Conservation (phyloP, 2,113 vertebrate species). For the Actinemys pallida region DNA sequence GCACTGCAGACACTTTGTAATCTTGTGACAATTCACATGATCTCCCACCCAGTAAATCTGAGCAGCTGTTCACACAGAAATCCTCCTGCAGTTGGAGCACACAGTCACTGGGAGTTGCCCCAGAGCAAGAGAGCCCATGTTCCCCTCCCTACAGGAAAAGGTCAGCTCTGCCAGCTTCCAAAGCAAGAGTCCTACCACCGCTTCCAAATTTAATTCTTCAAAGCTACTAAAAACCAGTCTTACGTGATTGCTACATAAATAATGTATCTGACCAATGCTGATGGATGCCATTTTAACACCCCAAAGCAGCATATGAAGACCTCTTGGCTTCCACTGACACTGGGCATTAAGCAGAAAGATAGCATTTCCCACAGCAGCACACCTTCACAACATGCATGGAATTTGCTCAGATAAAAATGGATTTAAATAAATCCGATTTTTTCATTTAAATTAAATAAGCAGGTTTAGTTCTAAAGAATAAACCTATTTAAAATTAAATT, state of each 20-base stretch:
- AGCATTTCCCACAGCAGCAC: not conserved
- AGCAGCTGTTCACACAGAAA: rapidly evolving
- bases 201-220: not conserved
- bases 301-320: not conserved
- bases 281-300: not conserved
- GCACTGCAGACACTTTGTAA: rapidly evolving
- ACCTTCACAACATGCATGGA: not conserved
- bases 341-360: not conserved
- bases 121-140: not conserved
- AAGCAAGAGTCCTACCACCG: not conserved
- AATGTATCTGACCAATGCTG: not conserved
- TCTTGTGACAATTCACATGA: rapidly evolving
- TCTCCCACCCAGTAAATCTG: rapidly evolving
- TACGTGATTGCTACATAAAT: not conserved
- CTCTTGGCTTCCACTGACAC: not conserved
- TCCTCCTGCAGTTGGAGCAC: not conserved
- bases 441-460: not conserved
- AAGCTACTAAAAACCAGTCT: not conserved
- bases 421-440: not conserved
- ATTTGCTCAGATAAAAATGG: not conserved
- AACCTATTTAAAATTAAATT: not conserved
- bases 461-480: not conserved
- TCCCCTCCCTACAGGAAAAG: not conserved
- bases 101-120: rapidly evolving
- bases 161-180: not conserved